Evolutionary conservation across 2,888 invertebrate species (phyloP).

Genomic region (Barypeithes pellucidus): DNA sequence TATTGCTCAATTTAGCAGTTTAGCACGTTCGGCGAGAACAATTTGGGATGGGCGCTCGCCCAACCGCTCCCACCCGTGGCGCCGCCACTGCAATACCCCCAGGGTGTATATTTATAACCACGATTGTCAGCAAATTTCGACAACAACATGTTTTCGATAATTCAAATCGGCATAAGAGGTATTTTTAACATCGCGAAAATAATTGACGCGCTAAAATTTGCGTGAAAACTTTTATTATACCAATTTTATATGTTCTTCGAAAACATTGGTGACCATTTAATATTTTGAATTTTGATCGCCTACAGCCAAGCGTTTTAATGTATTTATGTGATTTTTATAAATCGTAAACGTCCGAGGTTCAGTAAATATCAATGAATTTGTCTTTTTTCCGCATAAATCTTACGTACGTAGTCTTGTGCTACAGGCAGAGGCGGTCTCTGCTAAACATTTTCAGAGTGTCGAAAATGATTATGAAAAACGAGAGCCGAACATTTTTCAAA

Average conservation of each 20-base stretch:
- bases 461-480: too few relatives aligned
- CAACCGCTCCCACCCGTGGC: too few relatives aligned
- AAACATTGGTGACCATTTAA: slow-evolving; percentile 2
- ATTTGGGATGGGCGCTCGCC: too few relatives aligned
- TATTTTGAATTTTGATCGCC: slow-evolving; percentile 7
- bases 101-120: too few relatives aligned
- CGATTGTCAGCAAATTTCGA: too few relatives aligned
- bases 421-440: too few relatives aligned
- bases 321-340: slow-evolving; percentile 3
- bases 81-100: too few relatives aligned
- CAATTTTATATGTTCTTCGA: slow-evolving; percentile 7
- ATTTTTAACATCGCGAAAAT: not conserved
- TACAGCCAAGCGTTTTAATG: not conserved
- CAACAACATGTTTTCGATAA: not conserved
- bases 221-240: not conserved
- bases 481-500: too few relatives aligned
- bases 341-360: not conserved
- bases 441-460: too few relatives aligned
- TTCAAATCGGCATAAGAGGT: not conserved
- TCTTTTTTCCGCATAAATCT: slow-evolving; percentile 6
- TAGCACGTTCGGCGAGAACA: too few relatives aligned
- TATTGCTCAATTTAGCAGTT: too few relatives aligned
- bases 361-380: not conserved
- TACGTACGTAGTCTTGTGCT: not conserved
- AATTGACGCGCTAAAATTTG: not conserved